Evolutionary conservation across 2,113 vertebrate genomes (phyloP).

Genomic region (Oryctolagus cuniculus): DNA sequence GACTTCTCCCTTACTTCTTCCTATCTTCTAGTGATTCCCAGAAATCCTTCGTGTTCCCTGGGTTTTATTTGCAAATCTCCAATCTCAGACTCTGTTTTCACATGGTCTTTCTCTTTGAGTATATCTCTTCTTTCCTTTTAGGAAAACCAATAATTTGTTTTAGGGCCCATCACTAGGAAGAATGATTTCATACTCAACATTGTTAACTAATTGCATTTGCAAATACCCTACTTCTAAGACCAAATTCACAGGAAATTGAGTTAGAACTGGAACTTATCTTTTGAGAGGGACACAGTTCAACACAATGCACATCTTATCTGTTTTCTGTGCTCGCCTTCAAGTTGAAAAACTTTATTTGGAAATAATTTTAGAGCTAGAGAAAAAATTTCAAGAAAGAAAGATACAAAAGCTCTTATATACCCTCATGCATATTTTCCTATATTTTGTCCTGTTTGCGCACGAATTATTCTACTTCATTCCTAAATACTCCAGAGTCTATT

Average conservation of each 20-base stretch:
- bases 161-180: background rate
- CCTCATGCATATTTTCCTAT: background rate
- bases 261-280: background rate
- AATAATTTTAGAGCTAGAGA: background rate
- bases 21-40: background rate
- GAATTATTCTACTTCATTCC: background rate
- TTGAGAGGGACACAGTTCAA: background rate
- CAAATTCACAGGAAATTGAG: background rate
- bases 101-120: background rate
- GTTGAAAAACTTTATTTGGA: background rate
- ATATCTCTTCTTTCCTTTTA: background rate
- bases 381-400: background rate
- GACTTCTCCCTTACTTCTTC: background rate
- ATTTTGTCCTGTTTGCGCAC: background rate
- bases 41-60: background rate
- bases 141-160: background rate
- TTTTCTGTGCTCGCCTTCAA: background rate
- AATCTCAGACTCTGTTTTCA: background rate
- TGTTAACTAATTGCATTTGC: background rate
- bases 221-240: background rate
- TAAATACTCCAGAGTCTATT: background rate
- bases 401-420: background rate
- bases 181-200: background rate
- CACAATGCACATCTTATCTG: background rate
- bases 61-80: background rate